These are phyloP conservation scores for Lagria hirta DNA, from an alignment of 2,888 invertebrate genomes.

Conservation along the genomic window DNA sequence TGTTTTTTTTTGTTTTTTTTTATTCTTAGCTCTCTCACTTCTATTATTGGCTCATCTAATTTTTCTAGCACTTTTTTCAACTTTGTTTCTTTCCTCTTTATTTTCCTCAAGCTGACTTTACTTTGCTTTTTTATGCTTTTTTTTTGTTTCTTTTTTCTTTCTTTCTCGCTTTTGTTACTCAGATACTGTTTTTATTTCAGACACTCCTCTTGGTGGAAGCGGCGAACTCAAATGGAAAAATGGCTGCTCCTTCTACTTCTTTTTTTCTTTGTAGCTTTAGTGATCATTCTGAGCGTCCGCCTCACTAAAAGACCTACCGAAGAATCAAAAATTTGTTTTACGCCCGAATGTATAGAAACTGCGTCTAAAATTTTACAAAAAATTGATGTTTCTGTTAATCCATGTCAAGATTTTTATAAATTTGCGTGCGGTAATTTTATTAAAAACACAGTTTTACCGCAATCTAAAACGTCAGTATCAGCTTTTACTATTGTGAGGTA, in stretches of 20 bases:
- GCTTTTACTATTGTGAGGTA: not conserved
- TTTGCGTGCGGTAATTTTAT: slow-evolving; percentile 64
- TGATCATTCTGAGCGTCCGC: too few species aligned
- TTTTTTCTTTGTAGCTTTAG: not conserved
- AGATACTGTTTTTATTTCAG: not conserved
- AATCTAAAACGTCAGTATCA: not conserved
- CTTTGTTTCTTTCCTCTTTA: too few species aligned
- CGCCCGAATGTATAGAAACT: too few species aligned
- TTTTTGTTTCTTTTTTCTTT: too few species aligned
- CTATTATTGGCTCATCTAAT: too few species aligned
- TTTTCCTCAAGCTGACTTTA: too few species aligned
- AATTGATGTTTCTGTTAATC: slow-evolving; percentile 53
- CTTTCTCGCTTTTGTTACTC: not conserved
- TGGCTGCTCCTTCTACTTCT: not conserved
- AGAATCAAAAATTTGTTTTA: too few species aligned
- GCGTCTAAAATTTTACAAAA: too few species aligned
- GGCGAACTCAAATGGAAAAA: not conserved
- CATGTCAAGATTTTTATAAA: slow-evolving; percentile 74
- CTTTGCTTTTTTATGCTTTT: too few species aligned
- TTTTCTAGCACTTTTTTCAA: too few species aligned
- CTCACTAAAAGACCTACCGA: not conserved
- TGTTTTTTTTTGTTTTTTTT: too few species aligned
- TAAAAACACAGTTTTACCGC: not conserved
- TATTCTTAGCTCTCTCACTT: too few species aligned
- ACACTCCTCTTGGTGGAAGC: not conserved